Conservation (phyloP, 2,113 vertebrate genomes). For the Pipra filicauda region DNA sequence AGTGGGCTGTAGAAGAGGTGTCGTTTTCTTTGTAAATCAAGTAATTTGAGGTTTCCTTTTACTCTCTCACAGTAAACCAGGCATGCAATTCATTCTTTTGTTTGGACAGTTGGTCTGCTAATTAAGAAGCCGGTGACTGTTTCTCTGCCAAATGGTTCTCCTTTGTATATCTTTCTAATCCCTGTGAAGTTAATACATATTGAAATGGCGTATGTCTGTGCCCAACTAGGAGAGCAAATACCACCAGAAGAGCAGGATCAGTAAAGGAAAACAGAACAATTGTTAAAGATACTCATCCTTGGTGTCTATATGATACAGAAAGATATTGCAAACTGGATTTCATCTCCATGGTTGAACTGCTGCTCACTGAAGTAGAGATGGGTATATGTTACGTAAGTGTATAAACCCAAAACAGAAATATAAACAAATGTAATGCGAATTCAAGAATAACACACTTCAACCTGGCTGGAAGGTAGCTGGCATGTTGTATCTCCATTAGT, state of each 20-base stretch:
- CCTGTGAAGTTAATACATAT: background rate
- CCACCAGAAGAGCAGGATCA: background rate
- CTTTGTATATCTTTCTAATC: background rate
- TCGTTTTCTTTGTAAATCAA: slow-evolving; percentile 53
- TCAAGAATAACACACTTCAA: background rate
- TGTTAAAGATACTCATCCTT: background rate
- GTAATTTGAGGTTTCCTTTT: slow-evolving; percentile 51
- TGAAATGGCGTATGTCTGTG: background rate
- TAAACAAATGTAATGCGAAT: background rate
- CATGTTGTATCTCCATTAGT: background rate
- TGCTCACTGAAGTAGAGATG: background rate
- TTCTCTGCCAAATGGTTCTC: slow-evolving; percentile 41
- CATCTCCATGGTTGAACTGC: background rate
- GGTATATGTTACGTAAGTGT: background rate
- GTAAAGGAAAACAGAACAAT: background rate
- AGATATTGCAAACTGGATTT: background rate
- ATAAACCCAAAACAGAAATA: background rate
- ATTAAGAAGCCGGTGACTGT: slow-evolving; percentile 40
- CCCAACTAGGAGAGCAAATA: background rate
- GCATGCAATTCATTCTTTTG: slow-evolving; percentile 42
- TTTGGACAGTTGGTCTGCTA: slow-evolving; percentile 45
- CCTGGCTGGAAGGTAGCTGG: background rate
- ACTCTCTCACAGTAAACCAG: slow-evolving; percentile 20
- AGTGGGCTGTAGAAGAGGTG: background rate
- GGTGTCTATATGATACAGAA: background rate